phyloP scores from a whole-genome alignment of 2,888 invertebrate species.

The Amorpha juglandis region DNA sequence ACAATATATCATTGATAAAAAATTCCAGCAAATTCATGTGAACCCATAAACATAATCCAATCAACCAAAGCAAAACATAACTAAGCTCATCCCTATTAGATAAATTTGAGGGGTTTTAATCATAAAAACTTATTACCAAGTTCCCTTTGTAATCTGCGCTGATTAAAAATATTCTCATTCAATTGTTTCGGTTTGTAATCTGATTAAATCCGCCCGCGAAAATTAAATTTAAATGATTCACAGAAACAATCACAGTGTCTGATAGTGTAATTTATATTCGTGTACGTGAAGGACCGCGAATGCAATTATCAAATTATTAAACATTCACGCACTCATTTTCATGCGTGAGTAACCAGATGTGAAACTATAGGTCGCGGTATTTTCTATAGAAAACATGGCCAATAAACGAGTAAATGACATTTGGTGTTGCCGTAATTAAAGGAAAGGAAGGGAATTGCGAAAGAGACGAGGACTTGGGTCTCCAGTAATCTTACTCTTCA shows the following conservation, averaged over 20 bases:
- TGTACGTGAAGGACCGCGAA: constrained; percentile 36
- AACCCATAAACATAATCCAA: neutral
- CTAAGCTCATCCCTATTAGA: constrained; percentile 13
- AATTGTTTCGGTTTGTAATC: constrained; percentile 36
- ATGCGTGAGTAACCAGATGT: neutral
- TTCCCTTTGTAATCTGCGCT: constrained; percentile 39
- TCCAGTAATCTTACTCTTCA: too few relatives aligned
- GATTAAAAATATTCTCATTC: constrained; percentile 43
- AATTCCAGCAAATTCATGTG: neutral
- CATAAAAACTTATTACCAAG: constrained; percentile 46
- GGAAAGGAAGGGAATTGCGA: too few relatives aligned
- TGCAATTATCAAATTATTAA: constrained; percentile 58
- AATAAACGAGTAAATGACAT: too few relatives aligned
- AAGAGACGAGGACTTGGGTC: too few relatives aligned
- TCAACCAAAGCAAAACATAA: neutral
- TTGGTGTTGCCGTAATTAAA: too few relatives aligned
- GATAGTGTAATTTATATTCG: constrained; percentile 33
- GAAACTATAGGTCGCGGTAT: too few relatives aligned
- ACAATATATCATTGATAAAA: too few relatives aligned
- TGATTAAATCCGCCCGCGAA: constrained; percentile 36
- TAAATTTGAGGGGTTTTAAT: constrained; percentile 40
- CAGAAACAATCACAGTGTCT: constrained; percentile 36
- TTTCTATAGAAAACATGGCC: too few relatives aligned
- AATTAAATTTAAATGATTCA: constrained; percentile 43
- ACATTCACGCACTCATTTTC: constrained; percentile 56